Conservation (phyloP, 2,113 vertebrate species). For the Tringa solitaria region DNA sequence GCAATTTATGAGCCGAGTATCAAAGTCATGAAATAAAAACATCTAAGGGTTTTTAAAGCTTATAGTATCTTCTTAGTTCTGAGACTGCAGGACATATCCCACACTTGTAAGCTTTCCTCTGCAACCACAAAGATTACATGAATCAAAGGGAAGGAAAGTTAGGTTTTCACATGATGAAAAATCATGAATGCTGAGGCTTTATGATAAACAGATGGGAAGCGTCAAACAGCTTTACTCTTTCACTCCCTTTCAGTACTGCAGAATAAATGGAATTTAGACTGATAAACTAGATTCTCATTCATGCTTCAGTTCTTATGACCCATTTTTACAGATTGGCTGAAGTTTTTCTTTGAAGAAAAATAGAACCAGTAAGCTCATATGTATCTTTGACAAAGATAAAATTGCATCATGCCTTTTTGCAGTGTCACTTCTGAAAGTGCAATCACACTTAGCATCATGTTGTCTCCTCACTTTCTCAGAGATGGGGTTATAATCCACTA, state of each 20-base stretch:
- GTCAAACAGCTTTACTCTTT: neutral
- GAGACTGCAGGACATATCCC: neutral
- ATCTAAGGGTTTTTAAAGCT: neutral
- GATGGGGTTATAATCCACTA: neutral
- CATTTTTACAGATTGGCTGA: neutral
- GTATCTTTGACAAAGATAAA: neutral
- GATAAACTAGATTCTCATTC: neutral
- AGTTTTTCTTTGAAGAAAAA: neutral
- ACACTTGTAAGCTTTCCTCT: neutral
- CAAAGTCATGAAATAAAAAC: neutral
- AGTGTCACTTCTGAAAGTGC: neutral
- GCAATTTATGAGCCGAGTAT: neutral
- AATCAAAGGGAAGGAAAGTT: neutral
- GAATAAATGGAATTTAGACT: neutral
- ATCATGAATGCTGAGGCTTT: neutral
- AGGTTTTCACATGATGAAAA: neutral
- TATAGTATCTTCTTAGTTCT: neutral
- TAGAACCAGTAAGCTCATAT: neutral
- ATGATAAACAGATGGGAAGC: neutral
- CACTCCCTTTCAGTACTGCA: neutral
- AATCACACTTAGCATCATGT: neutral
- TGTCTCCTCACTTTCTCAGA: neutral
- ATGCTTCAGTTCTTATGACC: neutral
- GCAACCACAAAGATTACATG: neutral
- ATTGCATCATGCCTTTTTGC: neutral